Evolutionary conservation across 2,797 vertebrate species (phyloP).

Genomic region (Margarornis squamiger): DNA sequence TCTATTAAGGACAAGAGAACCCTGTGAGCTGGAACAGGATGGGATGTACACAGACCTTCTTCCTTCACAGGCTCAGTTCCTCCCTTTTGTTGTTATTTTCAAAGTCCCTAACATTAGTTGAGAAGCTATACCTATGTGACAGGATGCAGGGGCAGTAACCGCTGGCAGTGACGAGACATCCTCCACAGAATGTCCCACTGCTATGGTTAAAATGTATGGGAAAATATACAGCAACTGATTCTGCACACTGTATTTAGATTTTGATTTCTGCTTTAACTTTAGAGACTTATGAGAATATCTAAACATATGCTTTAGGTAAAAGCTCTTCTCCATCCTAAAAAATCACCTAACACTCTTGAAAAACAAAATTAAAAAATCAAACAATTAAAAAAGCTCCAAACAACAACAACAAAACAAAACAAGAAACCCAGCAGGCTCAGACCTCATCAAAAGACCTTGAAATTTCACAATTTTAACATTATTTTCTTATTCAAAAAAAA

Average conservation of each 20-base stretch:
- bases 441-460: background rate
- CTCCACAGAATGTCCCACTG: background rate
- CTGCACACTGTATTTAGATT: background rate
- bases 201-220: background rate
- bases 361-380: background rate
- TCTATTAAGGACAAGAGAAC: background rate
- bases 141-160: background rate
- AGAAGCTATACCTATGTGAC: background rate
- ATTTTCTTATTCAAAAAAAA: constrained; percentile 5
- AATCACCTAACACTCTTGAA: background rate
- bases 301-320: background rate
- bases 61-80: background rate
- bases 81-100: constrained; percentile 3
- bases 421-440: background rate
- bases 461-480: background rate
- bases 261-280: background rate
- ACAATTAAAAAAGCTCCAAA: background rate
- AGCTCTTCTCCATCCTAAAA: background rate
- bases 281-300: background rate
- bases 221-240: background rate
- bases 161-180: background rate
- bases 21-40: background rate
- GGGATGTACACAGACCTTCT: background rate
- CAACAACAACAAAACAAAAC: background rate
- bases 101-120: background rate